Base-by-base conservation (phyloP, 1,140 invertebrate species). In the Pemphigus obesinymphae region DNA sequence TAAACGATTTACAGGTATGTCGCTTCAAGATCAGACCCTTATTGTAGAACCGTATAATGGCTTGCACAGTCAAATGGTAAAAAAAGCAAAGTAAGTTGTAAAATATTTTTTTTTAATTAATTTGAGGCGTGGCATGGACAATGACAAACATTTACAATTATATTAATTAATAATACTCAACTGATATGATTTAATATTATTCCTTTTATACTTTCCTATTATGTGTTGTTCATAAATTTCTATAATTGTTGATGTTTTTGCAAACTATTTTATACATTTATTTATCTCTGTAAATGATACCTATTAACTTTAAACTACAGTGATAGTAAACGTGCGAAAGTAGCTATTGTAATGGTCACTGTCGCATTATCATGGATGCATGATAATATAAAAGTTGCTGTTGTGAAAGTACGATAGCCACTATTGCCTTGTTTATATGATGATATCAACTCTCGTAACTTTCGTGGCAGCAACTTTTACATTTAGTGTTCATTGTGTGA, bases 21-120 rank as follows among this genome's bases (percentile, higher is more conserved):
- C 20, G 20, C 76, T 80, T 26, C 53, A 45, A 63, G 76, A 80
- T 26, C 37, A 58, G 43, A 80, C 55, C 4, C 76, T 80, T 5
- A 23, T 61, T 20, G 76, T 58, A 0, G 76, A 80, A 80, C 76
- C 76, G 3, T 80, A 80, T 23, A 80, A 80, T 45, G 76, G 76
- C 3, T 34, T 80, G 13, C 76, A 80, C 17, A 63, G 76, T 80
- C 76, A 80, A 80, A 80, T 80, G 76, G 40, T 80, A 10, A 80
- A 80, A 80, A 80, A 80, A 43, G 76, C 76, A 45, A 80, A 37
- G 76, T 80, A 26, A 61, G 76, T 61, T 7, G 6, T 48, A 31
- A 63, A 34, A 63, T 34, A 34, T 48, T 23, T 50, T 31, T 43
- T 31, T 31, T n/a, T 50, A 31, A 11, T 20, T 5, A n/a, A 40